phyloP scores from a whole-genome alignment of 2,888 invertebrate genomes.

The Dioctria rufipes region DNA sequence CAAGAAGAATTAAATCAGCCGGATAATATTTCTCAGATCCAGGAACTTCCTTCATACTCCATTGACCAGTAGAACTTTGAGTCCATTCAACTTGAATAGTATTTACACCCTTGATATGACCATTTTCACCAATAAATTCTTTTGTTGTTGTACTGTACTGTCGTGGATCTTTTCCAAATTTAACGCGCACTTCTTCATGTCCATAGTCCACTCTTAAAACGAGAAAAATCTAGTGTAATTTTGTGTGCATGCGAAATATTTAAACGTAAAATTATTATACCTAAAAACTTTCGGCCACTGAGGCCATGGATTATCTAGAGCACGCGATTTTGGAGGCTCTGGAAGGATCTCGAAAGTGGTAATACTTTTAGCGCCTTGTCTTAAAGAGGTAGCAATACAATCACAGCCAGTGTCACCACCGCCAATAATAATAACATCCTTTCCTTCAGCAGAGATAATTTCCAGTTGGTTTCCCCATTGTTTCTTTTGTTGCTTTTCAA shows the following conservation, averaged over 20 bases:
- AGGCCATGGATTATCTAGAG: slow-evolving; percentile 97
- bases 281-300: slow-evolving; percentile 97
- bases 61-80: slow-evolving; percentile 91
- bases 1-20: slow-evolving; percentile 93
- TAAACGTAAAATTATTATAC: slow-evolving; percentile 63
- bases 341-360: slow-evolving; percentile 98
- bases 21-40: slow-evolving; percentile 85
- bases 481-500: slow-evolving; percentile 97
- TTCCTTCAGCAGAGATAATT: slow-evolving; percentile 88
- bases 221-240: slow-evolving; percentile 22
- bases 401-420: slow-evolving; percentile 94
- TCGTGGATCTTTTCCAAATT: slow-evolving; percentile 93
- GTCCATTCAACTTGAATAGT: slow-evolving; percentile 95
- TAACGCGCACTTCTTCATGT: slow-evolving; percentile 95
- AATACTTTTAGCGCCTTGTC: slow-evolving; percentile 90
- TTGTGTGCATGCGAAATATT: background rate
- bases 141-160: slow-evolving; percentile 95
- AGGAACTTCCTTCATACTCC: slow-evolving; percentile 92
- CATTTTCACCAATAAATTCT: slow-evolving; percentile 92
- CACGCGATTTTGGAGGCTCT: slow-evolving; percentile 85
- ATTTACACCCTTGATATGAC: slow-evolving; percentile 91
- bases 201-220: slow-evolving; percentile 91
- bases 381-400: slow-evolving; percentile 97
- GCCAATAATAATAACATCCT: slow-evolving; percentile 94
- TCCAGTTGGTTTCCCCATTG: slow-evolving; percentile 81